Evolutionary conservation across 2,888 invertebrate species (phyloP).

Genomic region (Noctua fimbriata): DNA sequence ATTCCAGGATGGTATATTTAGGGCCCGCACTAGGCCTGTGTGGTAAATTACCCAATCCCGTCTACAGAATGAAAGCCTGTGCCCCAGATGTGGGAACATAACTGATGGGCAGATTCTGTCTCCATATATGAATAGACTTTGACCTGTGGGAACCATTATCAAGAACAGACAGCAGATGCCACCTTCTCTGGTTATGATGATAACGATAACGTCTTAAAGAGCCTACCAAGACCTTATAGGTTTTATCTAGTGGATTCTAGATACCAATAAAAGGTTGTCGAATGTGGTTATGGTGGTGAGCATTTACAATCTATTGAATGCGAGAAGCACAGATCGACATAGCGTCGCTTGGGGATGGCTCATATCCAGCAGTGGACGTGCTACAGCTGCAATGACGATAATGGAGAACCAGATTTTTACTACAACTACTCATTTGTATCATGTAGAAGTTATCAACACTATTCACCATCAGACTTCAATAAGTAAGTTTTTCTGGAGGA

Average conservation of each 20-base stretch:
- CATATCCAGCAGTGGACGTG: not conserved
- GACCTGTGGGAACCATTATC: not conserved
- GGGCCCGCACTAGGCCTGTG: not conserved
- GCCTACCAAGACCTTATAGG: not conserved
- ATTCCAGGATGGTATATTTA: not conserved
- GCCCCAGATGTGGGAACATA: not conserved
- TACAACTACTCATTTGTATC: not conserved
- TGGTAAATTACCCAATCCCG: not conserved
- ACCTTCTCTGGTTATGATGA: not conserved
- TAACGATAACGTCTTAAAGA: not conserved
- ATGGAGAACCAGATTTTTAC: not conserved
- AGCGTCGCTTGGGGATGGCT: no score
- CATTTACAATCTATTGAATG: not conserved
- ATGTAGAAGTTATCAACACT: not conserved
- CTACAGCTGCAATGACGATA: not conserved
- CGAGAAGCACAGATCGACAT: not conserved
- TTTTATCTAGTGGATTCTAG: not conserved
- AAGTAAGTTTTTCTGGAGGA: no score
- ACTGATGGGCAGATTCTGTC: not conserved
- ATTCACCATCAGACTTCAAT: no score
- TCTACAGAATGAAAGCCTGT: not conserved
- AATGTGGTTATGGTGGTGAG: not conserved
- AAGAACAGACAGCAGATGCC: not conserved
- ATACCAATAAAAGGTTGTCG: not conserved
- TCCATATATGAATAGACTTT: not conserved